Conservation (phyloP, 2,797 vertebrate genomes). For the Monodelphis domestica region DNA sequence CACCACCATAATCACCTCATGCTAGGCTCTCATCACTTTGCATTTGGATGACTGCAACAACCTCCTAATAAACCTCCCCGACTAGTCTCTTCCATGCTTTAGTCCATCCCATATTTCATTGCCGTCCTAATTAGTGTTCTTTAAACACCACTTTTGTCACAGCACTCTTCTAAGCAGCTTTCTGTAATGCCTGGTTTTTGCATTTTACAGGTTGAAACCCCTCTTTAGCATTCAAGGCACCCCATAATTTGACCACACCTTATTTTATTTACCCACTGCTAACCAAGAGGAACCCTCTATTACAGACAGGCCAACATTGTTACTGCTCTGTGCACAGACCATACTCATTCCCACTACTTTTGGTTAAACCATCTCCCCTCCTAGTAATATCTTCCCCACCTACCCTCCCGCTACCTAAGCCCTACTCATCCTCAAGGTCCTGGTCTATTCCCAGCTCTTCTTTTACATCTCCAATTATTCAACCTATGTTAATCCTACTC, state of each 20-base stretch:
- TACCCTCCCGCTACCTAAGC: background rate
- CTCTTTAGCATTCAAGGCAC: background rate
- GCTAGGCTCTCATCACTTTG: background rate
- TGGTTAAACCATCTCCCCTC: background rate
- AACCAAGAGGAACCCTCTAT: background rate
- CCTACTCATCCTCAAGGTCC: background rate
- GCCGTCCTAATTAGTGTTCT: background rate
- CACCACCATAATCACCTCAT: background rate
- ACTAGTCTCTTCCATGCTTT: background rate
- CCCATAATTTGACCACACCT: slow-evolving; percentile 5
- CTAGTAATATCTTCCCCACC: background rate
- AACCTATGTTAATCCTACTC: background rate
- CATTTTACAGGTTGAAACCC: background rate
- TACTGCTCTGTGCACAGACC: background rate
- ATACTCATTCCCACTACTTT: background rate
- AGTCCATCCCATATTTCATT: background rate
- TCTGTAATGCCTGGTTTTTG: background rate
- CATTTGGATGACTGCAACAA: background rate
- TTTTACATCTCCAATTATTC: background rate
- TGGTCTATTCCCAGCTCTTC: background rate
- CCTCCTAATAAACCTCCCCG: background rate
- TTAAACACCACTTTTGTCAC: background rate
- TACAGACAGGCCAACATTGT: background rate
- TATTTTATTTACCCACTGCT: background rate
- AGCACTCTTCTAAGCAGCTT: background rate